A percentile compares a stretch with the other conserved stretches of the same genome.
Evolutionary conservation across 2,113 vertebrate genomes (phyloP).

Genomic region (Arizona elegans): DNA sequence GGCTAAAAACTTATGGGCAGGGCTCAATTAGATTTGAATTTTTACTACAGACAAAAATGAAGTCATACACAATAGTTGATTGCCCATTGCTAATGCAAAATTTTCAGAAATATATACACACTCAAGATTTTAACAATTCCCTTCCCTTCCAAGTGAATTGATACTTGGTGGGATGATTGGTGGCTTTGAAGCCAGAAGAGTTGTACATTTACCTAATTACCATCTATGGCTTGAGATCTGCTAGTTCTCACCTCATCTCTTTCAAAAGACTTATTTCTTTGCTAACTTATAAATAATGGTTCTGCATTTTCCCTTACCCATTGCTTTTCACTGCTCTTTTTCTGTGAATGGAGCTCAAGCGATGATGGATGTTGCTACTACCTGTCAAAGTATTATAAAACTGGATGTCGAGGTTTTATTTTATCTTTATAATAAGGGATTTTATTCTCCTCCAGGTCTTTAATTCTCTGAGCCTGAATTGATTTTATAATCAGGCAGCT

Average conservation of each 20-base stretch:
- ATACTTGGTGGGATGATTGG: neutral
- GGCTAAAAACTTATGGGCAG: neutral
- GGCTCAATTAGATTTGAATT: neutral
- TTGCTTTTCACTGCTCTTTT: neutral
- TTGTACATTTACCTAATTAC: neutral
- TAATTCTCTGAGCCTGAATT: neutral
- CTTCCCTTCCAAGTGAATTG: neutral
- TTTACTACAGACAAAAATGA: neutral
- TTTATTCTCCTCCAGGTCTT: neutral
- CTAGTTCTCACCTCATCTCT: neutral
- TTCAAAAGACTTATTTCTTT: neutral
- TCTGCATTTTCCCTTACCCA: neutral
- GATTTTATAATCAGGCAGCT: neutral
- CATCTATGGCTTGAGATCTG: neutral
- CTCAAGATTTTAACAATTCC: neutral
- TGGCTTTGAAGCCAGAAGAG: neutral
- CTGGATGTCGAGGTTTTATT: neutral
- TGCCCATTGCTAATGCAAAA: neutral
- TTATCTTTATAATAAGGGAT: neutral
- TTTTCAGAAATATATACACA: neutral
- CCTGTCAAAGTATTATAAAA: neutral
- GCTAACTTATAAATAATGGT: neutral
- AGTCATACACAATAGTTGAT: neutral
- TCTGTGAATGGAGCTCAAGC: neutral
- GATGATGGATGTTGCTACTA: neutral